These are phyloP conservation scores for Acinonyx jubatus DNA, from an alignment of 2,113 vertebrate genomes.

Conservation along the genomic window DNA sequence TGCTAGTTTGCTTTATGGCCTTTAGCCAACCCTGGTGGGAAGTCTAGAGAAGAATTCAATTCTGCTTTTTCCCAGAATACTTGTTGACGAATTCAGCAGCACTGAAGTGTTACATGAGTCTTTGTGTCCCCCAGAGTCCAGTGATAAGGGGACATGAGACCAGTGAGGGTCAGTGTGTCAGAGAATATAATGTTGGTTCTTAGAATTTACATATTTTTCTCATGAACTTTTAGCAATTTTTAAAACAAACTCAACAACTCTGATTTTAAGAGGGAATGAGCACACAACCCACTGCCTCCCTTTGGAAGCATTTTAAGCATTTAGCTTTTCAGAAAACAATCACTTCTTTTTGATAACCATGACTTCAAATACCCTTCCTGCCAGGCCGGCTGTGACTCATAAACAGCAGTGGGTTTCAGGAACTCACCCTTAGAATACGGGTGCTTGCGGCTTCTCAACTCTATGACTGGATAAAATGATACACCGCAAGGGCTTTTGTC, in stretches of 20 bases:
- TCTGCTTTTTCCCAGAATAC: slow-evolving; percentile 60
- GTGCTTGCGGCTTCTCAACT: not conserved
- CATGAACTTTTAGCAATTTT: slow-evolving; percentile 32
- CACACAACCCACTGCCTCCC: not conserved
- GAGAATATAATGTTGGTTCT: slow-evolving; percentile 38
- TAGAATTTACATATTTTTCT: slow-evolving; percentile 61
- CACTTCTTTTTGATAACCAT: not conserved
- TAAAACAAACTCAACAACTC: not conserved
- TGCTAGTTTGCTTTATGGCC: not conserved
- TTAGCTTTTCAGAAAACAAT: slow-evolving; percentile 33
- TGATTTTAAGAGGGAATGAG: not conserved
- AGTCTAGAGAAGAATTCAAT: slow-evolving; percentile 43
- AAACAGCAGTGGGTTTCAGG: not conserved
- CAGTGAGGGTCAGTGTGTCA: slow-evolving; percentile 12
- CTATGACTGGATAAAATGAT: not conserved
- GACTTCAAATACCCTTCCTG: not conserved
- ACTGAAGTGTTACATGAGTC: not conserved
- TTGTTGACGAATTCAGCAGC: slow-evolving; percentile 24
- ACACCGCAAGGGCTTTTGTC: not conserved
- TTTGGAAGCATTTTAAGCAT: not conserved
- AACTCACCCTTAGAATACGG: not conserved
- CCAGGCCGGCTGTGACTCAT: not conserved
- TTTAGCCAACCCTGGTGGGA: not conserved
- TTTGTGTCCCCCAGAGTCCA: slow-evolving; percentile 49
- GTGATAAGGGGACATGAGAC: not conserved